Base-by-base conservation (phyloP, 1,140 invertebrate species). In the Halotydeus destructor region DNA sequence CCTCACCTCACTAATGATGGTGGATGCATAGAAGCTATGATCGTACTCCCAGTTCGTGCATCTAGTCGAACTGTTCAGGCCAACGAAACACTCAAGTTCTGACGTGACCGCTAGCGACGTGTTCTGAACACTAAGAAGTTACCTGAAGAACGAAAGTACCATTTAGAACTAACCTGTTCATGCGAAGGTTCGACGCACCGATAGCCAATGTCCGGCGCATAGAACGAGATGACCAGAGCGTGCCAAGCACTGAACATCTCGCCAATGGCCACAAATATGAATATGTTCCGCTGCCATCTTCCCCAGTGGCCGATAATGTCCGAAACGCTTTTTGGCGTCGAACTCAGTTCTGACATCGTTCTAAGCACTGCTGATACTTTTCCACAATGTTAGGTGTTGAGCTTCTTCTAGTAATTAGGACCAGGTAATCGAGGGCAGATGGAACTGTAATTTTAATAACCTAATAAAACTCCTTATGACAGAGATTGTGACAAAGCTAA, bases 11-110 rank as follows among this genome's bases (percentile, higher is more conserved):
- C 46, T 38, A 6, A 50, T 46, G 9, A 50, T 47, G 9, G 49
- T 50, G 12, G 49, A 45, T 5, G 24, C 40, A 30, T 41, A 50
- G 9, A 48, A 45, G 24, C 36, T 39, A 3, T 11, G 11, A 33
- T 50, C 43, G 18, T 50, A 50, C 4, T 47, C 38, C 49, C 45
- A 50, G 3, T n/a, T 5, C 26, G 34, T 38, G 35, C 46, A 50
- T 16, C 16, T 23, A 21, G 6, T 3, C 11, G 28, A 30, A 30
- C 14, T 14, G 9, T 22, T n/a, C 34, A 12, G 30, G 1, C 3
- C 6, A 3, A 22, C n/a, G 21, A 6, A n/a, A 21, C 21, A 5
- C 18, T 30, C n/a, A n/a, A n/a, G n/a, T n/a, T n/a, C n/a, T n/a
- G n/a, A n/a, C n/a, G n/a, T n/a, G n/a, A n/a, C n/a, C n/a, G n/a